These are phyloP conservation scores for Neolamprologus variostigma DNA, from an alignment of 2,113 vertebrate species.

Conservation along the genomic window DNA sequence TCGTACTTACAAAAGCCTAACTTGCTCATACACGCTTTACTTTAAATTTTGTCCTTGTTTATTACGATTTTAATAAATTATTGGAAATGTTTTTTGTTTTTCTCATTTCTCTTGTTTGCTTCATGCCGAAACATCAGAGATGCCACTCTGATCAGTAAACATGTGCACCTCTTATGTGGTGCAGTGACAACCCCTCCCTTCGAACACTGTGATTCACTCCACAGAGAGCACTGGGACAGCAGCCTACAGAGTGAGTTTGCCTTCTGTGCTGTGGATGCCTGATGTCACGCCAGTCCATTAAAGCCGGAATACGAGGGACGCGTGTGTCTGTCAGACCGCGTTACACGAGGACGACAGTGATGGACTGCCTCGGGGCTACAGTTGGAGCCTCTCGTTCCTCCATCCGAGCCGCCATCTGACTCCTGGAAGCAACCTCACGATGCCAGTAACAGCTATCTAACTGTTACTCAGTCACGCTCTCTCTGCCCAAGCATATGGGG, in stretches of 20 bases:
- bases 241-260: constrained; percentile 8
- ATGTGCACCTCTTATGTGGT: not conserved
- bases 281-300: constrained; percentile 53
- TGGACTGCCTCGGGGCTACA: constrained; percentile 27
- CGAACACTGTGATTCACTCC: not conserved
- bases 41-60: not conserved
- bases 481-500: not conserved
- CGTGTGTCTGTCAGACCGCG: constrained; percentile 42
- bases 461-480: not conserved
- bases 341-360: constrained; percentile 49
- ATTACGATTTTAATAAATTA: not conserved
- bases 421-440: constrained; percentile 3
- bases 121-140: not conserved
- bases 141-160: not conserved
- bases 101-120: not conserved
- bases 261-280: constrained; percentile 9
- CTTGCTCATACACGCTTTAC: not conserved
- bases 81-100: not conserved
- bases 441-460: not conserved
- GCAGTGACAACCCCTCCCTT: not conserved
- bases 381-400: constrained; percentile 8
- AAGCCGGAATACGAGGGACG: constrained; percentile 19
- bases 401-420: not conserved
- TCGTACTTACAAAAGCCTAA: not conserved
- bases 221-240: not conserved